Conservation (phyloP, 2,888 invertebrate species). For the Branchipolynoe longqiensis region DNA sequence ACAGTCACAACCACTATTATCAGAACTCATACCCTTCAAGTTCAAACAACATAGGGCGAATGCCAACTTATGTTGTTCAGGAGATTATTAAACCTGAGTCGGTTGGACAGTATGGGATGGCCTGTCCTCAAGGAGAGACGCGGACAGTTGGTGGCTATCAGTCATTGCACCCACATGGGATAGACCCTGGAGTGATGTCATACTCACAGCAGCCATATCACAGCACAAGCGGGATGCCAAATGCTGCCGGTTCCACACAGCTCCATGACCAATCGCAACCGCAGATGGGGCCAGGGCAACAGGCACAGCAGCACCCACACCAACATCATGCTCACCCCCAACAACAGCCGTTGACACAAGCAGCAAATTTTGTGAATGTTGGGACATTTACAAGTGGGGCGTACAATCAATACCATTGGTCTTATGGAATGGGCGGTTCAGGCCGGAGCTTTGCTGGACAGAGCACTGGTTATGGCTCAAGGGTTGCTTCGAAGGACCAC, state of each 20-base stretch:
- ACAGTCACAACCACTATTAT: slow-evolving; percentile 5
- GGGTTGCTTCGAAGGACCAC: background rate
- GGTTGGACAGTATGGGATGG: slow-evolving; percentile 27
- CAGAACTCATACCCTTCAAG: background rate
- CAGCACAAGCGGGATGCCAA: background rate
- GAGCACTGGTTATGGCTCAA: background rate
- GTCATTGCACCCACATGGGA: slow-evolving; percentile 21
- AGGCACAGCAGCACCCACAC: slow-evolving; percentile 23
- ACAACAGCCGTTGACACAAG: slow-evolving; percentile 20
- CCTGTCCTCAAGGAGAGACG: background rate
- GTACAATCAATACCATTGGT: slow-evolving; percentile 21
- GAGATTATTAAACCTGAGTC: slow-evolving; percentile 45
- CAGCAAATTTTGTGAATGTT: slow-evolving; percentile 26
- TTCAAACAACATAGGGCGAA: background rate
- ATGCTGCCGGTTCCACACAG: background rate
- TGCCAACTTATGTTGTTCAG: slow-evolving; percentile 45
- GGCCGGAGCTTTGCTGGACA: slow-evolving; percentile 8
- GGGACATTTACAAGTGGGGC: background rate
- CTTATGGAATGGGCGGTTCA: background rate
- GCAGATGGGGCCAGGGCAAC: background rate
- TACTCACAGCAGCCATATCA: slow-evolving; percentile 4
- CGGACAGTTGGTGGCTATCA: slow-evolving; percentile 25
- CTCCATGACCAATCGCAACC: slow-evolving; percentile 25
- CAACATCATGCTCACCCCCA: background rate
- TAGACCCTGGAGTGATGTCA: slow-evolving; percentile 9